phyloP scores from a whole-genome alignment of 2,888 invertebrate genomes.

The Strigamia maritima region DNA sequence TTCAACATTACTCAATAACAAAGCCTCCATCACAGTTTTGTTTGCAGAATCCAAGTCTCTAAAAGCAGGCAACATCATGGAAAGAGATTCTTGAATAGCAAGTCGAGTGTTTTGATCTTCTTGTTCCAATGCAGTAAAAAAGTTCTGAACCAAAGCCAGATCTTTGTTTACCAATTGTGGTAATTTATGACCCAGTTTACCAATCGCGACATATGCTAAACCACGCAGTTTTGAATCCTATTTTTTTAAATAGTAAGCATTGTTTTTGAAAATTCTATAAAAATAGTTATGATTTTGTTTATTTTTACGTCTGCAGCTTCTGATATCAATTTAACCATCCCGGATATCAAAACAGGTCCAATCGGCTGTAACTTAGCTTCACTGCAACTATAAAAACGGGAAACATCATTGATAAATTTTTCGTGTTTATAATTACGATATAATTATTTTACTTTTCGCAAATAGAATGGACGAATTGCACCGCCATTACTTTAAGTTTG shows the following conservation, averaged over 20 bases:
- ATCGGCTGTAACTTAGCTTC: slow-evolving; percentile 63
- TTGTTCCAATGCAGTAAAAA: slow-evolving; percentile 53
- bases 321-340: slow-evolving; percentile 67
- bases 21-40: slow-evolving; percentile 59
- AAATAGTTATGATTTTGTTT: neutral
- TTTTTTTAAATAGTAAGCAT: neutral
- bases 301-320: slow-evolving; percentile 54
- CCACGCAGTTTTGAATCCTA: slow-evolving; percentile 58
- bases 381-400: slow-evolving; percentile 61
- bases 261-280: too few relatives aligned
- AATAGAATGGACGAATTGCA: slow-evolving; percentile 77
- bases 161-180: slow-evolving; percentile 66
- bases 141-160: slow-evolving; percentile 58
- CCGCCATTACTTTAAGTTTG: slow-evolving; percentile 73
- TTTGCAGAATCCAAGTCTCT: slow-evolving; percentile 50
- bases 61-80: slow-evolving; percentile 67
- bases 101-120: slow-evolving; percentile 59
- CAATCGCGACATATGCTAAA: slow-evolving; percentile 72
- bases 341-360: slow-evolving; percentile 67
- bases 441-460: slow-evolving; percentile 77
- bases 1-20: slow-evolving; percentile 70
- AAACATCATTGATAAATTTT: too few relatives aligned
- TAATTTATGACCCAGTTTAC: slow-evolving; percentile 59
- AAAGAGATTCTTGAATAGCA: slow-evolving; percentile 65
- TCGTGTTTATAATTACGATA: too few relatives aligned